Base-by-base conservation (phyloP, 2,888 invertebrate species). In the Electrophaes corylata region DNA sequence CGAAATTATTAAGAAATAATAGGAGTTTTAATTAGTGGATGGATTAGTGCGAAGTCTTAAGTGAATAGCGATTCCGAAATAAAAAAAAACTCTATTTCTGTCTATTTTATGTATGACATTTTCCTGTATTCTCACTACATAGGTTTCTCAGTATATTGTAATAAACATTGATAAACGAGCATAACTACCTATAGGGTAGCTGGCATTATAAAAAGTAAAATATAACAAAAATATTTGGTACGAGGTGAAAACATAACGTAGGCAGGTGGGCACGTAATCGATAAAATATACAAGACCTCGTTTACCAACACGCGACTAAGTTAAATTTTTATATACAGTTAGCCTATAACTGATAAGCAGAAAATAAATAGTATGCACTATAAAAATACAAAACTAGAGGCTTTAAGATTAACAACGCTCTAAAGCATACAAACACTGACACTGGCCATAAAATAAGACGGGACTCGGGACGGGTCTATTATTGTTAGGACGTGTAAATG, bases 381-480 rank as follows among this genome's bases (percentile, higher is more conserved):
- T 47, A 64, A 67, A 70, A 69, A 69, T 66, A 43, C n/a, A 60
- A 67, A 53, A 69, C 63, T 67, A 16, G 70, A 70, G 71, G 62
- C 50, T 64, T 41, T 50, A 57, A 51, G 51, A 51, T 43, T 48
- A 16, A 29, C 37, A 29, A 52, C 33, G 35, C 16, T 33, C 11
- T 8, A 3, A 23, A 60, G 51, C 51, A 48, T 60, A 60, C 51
- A 60, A 72, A 67, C 79, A 81, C 80, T 77, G 60, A 65, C 73
- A 75, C 74, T 75, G 68, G 65, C 74, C 19, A 40, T 77, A 67
- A 71, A 67, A 68, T 78, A 72, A 67, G 77, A 81, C 79, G 35
- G 45, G 20, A 79, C 64, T 74, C 66, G 69, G 87, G 86, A 86
- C 87, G 86, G 86, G 75, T 68, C 53, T 66, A 40, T 49, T 31